phyloP scores from a whole-genome alignment of 2,888 invertebrate genomes.

The Watsonalla cultraria region DNA sequence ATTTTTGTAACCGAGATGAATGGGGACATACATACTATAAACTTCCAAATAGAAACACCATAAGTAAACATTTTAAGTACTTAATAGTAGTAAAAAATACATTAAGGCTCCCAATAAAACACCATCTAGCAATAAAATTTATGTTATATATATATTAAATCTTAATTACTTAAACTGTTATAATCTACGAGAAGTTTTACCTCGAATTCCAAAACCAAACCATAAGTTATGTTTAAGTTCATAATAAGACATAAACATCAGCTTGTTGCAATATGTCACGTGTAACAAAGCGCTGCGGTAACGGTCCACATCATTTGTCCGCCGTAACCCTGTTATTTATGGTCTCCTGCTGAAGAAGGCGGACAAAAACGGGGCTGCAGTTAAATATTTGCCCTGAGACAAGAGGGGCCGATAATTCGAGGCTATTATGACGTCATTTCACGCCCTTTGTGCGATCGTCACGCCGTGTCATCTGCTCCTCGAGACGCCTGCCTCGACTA shows the following conservation, averaged over 20 bases:
- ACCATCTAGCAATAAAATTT: too few relatives aligned
- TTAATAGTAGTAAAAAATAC: too few relatives aligned
- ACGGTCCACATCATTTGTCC: slow-evolving; percentile 74
- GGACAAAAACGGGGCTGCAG: slow-evolving; percentile 71
- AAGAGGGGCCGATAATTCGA: slow-evolving; percentile 78
- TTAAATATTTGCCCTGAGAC: slow-evolving; percentile 78
- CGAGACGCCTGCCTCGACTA: slow-evolving; percentile 74
- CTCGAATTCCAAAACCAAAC: slow-evolving; percentile 38
- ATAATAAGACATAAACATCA: slow-evolving; percentile 77
- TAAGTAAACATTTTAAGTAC: too few relatives aligned
- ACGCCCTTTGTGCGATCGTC: slow-evolving; percentile 77
- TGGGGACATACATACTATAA: too few relatives aligned
- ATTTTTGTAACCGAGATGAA: too few relatives aligned
- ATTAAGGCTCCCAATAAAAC: too few relatives aligned
- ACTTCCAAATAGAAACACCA: too few relatives aligned
- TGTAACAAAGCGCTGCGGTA: slow-evolving; percentile 70
- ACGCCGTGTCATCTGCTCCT: slow-evolving; percentile 77
- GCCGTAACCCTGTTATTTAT: slow-evolving; percentile 71
- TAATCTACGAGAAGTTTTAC: slow-evolving; percentile 29
- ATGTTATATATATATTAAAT: too few relatives aligned
- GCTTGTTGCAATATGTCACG: slow-evolving; percentile 70
- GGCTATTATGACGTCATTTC: slow-evolving; percentile 78
- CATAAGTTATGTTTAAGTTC: slow-evolving; percentile 51
- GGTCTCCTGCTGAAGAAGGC: slow-evolving; percentile 67
- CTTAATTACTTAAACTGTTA: not conserved